Conservation (phyloP, 2,888 invertebrate genomes). For the Heliconius aoede region DNA sequence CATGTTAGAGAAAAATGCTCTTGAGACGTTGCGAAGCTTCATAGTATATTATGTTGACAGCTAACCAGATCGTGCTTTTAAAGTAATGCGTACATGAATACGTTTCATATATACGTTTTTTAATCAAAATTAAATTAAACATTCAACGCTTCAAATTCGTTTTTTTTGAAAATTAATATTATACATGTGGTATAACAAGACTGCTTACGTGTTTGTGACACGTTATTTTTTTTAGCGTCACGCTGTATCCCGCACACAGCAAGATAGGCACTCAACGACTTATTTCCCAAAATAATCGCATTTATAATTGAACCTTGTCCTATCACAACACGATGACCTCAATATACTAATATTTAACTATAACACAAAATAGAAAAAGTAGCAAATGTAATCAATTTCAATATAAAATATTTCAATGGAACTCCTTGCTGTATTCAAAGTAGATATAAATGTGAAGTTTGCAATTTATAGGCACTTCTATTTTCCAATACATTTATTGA, state of each 20-base stretch:
- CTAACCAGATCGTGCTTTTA: constrained; percentile 28
- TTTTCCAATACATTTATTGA: constrained; percentile 28
- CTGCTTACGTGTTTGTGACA: too few relatives aligned
- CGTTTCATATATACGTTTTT: background rate
- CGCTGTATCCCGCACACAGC: too few relatives aligned
- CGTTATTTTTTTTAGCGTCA: too few relatives aligned
- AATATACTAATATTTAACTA: background rate
- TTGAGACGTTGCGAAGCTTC: constrained; percentile 30
- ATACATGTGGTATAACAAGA: too few relatives aligned
- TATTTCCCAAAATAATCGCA: background rate
- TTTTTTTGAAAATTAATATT: too few relatives aligned
- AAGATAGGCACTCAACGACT: too few relatives aligned
- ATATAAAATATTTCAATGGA: constrained; percentile 2
- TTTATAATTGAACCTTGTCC: background rate
- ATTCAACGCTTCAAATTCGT: too few relatives aligned
- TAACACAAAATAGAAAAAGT: background rate
- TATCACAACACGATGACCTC: too few relatives aligned
- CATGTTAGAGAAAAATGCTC: constrained; percentile 43
- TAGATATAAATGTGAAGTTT: constrained; percentile 4
- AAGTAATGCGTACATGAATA: constrained; percentile 5
- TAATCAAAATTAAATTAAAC: too few relatives aligned
- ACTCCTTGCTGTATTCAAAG: constrained; percentile 10
- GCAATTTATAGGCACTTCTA: constrained; percentile 14
- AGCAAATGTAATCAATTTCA: background rate
- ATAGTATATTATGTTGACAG: constrained; percentile 29